phyloP scores from a whole-genome alignment of 2,113 vertebrate species.

The Sander vitreus region DNA sequence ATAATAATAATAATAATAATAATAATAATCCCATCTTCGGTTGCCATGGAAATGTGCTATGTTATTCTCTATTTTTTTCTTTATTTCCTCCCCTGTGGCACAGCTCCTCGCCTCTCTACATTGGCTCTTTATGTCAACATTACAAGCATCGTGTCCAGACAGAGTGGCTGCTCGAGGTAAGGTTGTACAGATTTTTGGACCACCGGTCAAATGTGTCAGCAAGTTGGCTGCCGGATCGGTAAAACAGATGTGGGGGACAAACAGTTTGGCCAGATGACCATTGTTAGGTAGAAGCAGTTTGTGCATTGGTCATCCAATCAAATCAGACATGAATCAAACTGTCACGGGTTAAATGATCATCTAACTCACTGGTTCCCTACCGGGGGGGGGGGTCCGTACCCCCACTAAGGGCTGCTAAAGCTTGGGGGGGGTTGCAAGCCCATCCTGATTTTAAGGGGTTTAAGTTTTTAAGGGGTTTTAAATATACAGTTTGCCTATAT shows the following conservation, averaged over 20 bases:
- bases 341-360: constrained; percentile 26
- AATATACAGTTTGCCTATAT: too few relatives aligned
- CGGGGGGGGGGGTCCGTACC: too few relatives aligned
- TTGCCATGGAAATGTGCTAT: constrained; percentile 63
- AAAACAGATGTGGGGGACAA: constrained; percentile 56
- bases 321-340: constrained; percentile 55
- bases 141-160: constrained; percentile 31
- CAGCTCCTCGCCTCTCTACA: constrained; percentile 18
- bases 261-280: constrained; percentile 41
- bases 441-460: too few relatives aligned
- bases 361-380: neutral
- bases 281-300: constrained; percentile 17
- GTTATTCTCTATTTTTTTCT: constrained; percentile 46
- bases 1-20: constrained; percentile 73
- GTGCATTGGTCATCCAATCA: constrained; percentile 40
- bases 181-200: constrained; percentile 40
- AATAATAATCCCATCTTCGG: constrained; percentile 62
- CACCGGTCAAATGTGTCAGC: constrained; percentile 49
- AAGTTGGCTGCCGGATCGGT: constrained; percentile 23
- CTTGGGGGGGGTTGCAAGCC: too few relatives aligned
- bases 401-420: too few relatives aligned
- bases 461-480: too few relatives aligned
- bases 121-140: constrained; percentile 23
- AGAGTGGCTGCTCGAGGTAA: constrained; percentile 39
- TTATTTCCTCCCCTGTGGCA: constrained; percentile 22